Evolutionary conservation across 2,888 invertebrate genomes (phyloP).

Genomic region (Litoditis marina): DNA sequence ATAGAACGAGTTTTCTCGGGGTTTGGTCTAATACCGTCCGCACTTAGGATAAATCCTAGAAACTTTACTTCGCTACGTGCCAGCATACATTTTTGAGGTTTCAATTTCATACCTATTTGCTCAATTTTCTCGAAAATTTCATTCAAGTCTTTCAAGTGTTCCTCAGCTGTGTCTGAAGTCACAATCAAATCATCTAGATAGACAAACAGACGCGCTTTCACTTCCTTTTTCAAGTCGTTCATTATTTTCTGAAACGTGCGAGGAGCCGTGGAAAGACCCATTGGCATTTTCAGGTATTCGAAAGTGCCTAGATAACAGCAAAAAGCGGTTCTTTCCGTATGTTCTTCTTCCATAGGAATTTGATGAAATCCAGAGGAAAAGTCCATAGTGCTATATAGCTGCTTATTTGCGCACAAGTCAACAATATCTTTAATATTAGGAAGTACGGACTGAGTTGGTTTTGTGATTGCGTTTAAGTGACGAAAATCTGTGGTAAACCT

Average conservation of each 20-base stretch:
- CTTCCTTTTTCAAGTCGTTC: constrained; percentile 2
- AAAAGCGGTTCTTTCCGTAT: constrained; percentile 23
- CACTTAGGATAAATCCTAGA: constrained; percentile 6
- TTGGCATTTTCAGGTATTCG: constrained; percentile 18
- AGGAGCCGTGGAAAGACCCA: constrained; percentile 19
- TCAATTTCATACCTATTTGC: background rate
- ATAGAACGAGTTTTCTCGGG: background rate
- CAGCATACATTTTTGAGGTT: constrained; percentile 3
- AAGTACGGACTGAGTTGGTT: background rate
- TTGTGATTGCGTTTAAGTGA: constrained; percentile 13
- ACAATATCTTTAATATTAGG: constrained; percentile 11
- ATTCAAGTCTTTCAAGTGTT: constrained; percentile 13
- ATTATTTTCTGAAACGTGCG: constrained; percentile 22
- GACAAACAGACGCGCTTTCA: constrained; percentile 8
- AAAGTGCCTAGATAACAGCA: constrained; percentile 8
- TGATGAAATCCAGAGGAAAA: constrained; percentile 21
- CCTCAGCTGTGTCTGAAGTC: background rate
- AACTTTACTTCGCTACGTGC: background rate
- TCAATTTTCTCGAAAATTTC: constrained; percentile 1
- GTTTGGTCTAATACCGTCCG: background rate
- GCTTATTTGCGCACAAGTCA: background rate
- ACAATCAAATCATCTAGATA: constrained; percentile 27
- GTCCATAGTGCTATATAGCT: constrained; percentile 21
- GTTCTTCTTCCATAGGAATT: constrained; percentile 8
- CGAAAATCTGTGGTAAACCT: constrained; percentile 20